Percentiles rank a stretch among this genome's conserved stretches.
phyloP scores from a whole-genome alignment of 2,888 invertebrate genomes.

The Melinaea marsaeus region DNA sequence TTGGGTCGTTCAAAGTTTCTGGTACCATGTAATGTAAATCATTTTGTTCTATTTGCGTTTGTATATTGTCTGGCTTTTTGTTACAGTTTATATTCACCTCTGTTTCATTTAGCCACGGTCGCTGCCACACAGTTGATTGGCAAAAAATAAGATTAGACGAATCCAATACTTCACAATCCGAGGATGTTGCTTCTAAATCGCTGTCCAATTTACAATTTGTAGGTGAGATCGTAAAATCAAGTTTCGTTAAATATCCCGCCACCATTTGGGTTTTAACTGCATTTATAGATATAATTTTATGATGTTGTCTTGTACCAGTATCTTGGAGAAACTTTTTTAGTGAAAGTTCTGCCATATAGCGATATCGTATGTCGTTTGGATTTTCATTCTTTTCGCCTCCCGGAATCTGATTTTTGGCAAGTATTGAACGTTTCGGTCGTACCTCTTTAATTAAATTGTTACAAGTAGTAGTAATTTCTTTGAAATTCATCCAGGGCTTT shows the following conservation, averaged over 20 bases:
- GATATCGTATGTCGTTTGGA: conserved; percentile 39
- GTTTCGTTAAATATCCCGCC: conserved; percentile 41
- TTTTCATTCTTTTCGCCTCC: conserved; percentile 29
- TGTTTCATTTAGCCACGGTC: background rate
- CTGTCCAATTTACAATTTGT: conserved; percentile 37
- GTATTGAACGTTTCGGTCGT: background rate
- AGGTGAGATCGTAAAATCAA: conserved; percentile 45
- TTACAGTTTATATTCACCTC: background rate
- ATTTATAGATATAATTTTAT: conserved; percentile 43
- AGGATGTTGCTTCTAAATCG: conserved; percentile 30
- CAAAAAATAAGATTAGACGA: conserved; percentile 25
- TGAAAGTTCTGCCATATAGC: conserved; percentile 43
- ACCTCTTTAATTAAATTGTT: conserved; percentile 1
- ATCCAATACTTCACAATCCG: conserved; percentile 35
- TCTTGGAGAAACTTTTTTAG: conserved; percentile 40
- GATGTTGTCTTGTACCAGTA: conserved; percentile 33
- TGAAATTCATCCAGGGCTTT: conserved; percentile 26
- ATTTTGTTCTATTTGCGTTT: too few species aligned
- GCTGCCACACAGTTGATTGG: background rate
- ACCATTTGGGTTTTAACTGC: conserved; percentile 43
- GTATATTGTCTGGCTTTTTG: background rate
- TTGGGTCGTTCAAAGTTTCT: background rate
- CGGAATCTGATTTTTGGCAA: conserved; percentile 29
- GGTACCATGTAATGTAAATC: too few species aligned
- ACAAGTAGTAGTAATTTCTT: conserved; percentile 42